Base-by-base conservation (phyloP, 2,113 vertebrate species). In the Leuciscus idus region DNA sequence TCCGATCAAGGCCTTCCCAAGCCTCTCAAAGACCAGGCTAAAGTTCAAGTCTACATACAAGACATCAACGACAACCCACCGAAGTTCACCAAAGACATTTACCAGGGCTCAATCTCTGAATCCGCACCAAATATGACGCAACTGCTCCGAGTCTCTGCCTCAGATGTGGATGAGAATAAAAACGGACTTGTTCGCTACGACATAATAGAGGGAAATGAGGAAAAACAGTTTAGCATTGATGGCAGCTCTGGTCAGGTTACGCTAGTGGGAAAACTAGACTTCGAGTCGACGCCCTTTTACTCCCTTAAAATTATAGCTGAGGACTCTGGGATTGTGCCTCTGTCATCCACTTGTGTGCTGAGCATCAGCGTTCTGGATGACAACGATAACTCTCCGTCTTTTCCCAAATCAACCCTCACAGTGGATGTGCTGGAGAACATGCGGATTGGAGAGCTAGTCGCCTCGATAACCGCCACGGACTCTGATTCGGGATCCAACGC, bases 51-150 rank as follows among this genome's bases (percentile, higher is more conserved):
- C 86, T 97, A 97, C 87, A 94, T 99, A 91, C 96, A 96, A 88
- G 98, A 99, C 91, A 97, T 98, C 84, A 99, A 99, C 79, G 98
- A 99, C 91, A 98, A 99, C n/a, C 88, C 95, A 3, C 98, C 98
- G 12, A 98, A 97, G 48, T 99, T 99, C 92, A 91, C 97, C 59
- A 99, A 98, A 93, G 97, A 99, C 93, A 95, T 98, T 81, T 99
- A 98, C 91, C 98, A 97, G 94, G 98, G 98, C 70, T 97, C 97
- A 5, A 91, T 99, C 90, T 99, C 98, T 0, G 98, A 99, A 93
- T 90, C 94, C 0, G 98, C 98, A 72, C 95, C 90, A 46, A 98
- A 98, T 89, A 90, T 97, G 93, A 99, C 97, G 0, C 98, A 98
- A 12, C 94, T 99, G 15, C 94, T 99, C 61, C 92, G 98, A 55